Evolutionary conservation across 2,797 vertebrate species (phyloP).

Genomic region (Sparus aurata): DNA sequence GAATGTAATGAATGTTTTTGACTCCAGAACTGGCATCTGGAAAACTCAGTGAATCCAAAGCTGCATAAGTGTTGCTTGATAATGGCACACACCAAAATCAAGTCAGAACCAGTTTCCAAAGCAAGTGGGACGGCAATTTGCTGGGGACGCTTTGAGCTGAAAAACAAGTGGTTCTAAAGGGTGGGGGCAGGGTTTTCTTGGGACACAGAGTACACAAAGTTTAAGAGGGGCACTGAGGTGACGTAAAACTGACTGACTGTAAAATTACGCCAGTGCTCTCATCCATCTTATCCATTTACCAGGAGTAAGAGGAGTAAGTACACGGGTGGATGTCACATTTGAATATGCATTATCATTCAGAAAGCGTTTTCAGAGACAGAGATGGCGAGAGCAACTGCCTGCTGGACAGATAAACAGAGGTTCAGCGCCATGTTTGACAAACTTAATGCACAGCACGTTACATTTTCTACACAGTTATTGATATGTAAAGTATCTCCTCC

Average conservation of each 20-base stretch:
- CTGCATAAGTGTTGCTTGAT: background rate
- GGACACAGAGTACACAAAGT: constrained; percentile 2
- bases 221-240: constrained; percentile 7
- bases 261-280: constrained; percentile 13
- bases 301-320: background rate
- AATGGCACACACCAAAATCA: background rate
- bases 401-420: background rate
- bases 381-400: background rate
- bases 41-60: background rate
- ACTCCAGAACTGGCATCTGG: background rate
- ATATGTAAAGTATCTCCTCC: background rate
- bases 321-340: background rate
- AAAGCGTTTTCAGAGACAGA: background rate
- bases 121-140: background rate
- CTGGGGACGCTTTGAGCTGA: constrained; percentile 7
- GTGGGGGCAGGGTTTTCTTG: constrained; percentile 2
- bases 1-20: background rate
- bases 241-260: constrained; percentile 12
- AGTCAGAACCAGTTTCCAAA: constrained; percentile 5
- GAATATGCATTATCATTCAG: constrained; percentile 14
- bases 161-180: background rate
- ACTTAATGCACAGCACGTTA: constrained; percentile 12
- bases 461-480: background rate
- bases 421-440: background rate
- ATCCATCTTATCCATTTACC: constrained; percentile 3